phyloP scores from a whole-genome alignment of 2,888 invertebrate genomes.

The Heterodera filipjevi region DNA sequence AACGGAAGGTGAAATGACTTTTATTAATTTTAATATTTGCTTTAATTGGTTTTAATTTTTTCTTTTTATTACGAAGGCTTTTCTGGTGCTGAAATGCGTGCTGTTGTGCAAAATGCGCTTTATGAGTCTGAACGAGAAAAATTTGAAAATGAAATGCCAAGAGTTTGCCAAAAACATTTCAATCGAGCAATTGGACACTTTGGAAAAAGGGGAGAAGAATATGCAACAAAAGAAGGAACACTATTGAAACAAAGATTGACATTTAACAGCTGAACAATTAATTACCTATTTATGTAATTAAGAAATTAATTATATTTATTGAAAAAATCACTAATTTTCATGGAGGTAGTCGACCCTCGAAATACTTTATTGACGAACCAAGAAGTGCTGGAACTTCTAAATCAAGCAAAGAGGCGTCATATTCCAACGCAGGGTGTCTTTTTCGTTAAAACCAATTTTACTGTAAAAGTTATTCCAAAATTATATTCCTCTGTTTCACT shows the following conservation, averaged over 20 bases:
- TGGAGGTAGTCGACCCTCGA: constrained; percentile 39
- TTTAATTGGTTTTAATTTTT: background rate
- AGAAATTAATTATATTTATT: too few relatives aligned
- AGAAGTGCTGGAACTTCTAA: constrained; percentile 35
- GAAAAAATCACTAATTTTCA: constrained; percentile 8
- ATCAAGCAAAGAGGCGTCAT: constrained; percentile 30
- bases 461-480: background rate
- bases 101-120: background rate
- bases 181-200: background rate
- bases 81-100: constrained; percentile 7
- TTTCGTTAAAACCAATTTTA: too few relatives aligned
- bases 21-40: too few relatives aligned
- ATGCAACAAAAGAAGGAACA: background rate
- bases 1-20: background rate
- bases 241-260: background rate
- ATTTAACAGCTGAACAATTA: background rate
- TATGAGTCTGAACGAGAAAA: background rate
- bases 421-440: constrained; percentile 21
- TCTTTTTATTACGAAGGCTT: background rate
- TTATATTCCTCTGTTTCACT: too few relatives aligned
- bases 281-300: too few relatives aligned
- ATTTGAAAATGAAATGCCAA: background rate
- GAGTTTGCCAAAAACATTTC: background rate
- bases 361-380: constrained; percentile 39
- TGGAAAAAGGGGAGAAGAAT: background rate